Conservation (phyloP, 1,140 invertebrate species). For the Thaumatotibia leucotreta region DNA sequence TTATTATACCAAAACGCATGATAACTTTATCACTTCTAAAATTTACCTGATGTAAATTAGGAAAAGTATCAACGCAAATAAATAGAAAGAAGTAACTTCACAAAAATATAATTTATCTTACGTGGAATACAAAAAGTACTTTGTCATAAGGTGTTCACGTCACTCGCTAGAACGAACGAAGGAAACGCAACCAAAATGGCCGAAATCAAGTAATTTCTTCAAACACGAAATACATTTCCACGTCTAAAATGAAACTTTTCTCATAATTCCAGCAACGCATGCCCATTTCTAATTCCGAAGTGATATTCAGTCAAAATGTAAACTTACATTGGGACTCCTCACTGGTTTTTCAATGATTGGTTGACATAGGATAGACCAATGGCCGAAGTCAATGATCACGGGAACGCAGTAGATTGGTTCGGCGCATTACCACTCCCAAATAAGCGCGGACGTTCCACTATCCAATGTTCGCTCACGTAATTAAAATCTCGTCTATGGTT, state of each 20-base stretch:
- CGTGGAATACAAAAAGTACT: constrained; percentile 1
- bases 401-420: constrained; percentile 76
- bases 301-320: constrained; percentile 58
- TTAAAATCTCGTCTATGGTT: constrained; percentile 59
- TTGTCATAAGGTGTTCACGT: constrained; percentile 35
- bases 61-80: not conserved
- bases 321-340: constrained; percentile 74
- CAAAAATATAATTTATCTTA: not conserved
- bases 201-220: constrained; percentile 59
- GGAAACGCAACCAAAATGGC: constrained; percentile 71
- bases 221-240: constrained; percentile 33
- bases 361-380: constrained; percentile 77
- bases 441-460: constrained; percentile 51
- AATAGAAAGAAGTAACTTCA: not conserved
- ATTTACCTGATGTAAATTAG: no score
- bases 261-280: constrained; percentile 27
- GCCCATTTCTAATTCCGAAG: constrained; percentile 36
- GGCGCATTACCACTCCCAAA: constrained; percentile 71
- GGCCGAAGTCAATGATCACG: constrained; percentile 72
- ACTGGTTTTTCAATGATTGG: constrained; percentile 76
- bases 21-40: no score
- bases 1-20: no score
- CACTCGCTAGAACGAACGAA: constrained; percentile 44
- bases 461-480: constrained; percentile 61
- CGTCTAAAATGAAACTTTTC: constrained; percentile 34